Percentiles rank a stretch among this genome's conserved stretches.
These are phyloP conservation scores for Rosalia funebris DNA, from an alignment of 2,888 invertebrate genomes.

Conservation along the genomic window DNA sequence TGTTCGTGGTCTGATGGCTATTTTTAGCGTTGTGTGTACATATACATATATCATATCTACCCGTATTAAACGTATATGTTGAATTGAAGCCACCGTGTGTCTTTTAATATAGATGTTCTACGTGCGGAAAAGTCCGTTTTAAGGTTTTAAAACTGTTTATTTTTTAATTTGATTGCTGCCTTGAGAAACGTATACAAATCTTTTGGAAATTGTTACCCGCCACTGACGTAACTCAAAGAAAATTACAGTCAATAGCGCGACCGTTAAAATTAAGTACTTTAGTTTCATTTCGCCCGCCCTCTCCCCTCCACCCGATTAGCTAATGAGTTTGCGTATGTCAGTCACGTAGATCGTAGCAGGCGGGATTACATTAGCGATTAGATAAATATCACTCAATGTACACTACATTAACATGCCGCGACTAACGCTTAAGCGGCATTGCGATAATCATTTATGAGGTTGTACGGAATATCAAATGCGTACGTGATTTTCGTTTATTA, in stretches of 20 bases:
- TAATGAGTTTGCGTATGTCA: conserved; percentile 50
- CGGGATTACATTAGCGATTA: conserved; percentile 47
- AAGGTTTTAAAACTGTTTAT: too few species aligned
- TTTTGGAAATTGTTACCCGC: not conserved
- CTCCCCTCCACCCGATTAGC: conserved; percentile 38
- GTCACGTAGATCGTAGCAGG: conserved; percentile 46
- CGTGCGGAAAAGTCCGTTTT: too few species aligned
- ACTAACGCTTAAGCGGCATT: conserved; percentile 40
- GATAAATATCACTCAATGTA: conserved; percentile 49
- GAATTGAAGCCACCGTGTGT: too few species aligned
- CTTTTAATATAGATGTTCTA: too few species aligned
- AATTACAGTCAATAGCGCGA: conserved; percentile 28
- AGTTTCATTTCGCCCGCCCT: conserved; percentile 28
- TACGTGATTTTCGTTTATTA: conserved; percentile 45
- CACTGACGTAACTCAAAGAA: conserved; percentile 18
- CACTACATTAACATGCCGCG: conserved; percentile 40
- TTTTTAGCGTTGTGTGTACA: too few species aligned
- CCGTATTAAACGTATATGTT: too few species aligned
- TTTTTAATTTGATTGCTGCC: too few species aligned
- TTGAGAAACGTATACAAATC: too few species aligned
- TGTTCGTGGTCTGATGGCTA: too few species aligned
- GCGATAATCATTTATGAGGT: conserved; percentile 40
- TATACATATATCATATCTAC: too few species aligned
- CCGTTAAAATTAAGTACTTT: conserved; percentile 34
- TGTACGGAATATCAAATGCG: conserved; percentile 42